Evolutionary conservation across 2,888 invertebrate genomes (phyloP).

Genomic region (Tetanocera ferruginea): DNA sequence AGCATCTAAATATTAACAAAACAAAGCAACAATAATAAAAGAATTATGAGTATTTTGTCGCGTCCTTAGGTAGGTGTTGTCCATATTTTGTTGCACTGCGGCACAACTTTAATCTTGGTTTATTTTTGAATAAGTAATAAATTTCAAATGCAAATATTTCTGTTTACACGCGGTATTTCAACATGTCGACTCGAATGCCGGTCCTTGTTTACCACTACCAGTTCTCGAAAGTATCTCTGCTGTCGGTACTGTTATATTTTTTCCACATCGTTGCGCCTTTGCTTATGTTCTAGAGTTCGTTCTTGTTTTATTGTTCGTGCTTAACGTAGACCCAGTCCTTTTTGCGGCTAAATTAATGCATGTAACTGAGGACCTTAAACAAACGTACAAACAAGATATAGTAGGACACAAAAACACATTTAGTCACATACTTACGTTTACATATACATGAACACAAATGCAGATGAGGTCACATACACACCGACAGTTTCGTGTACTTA

Average conservation of each 20-base stretch:
- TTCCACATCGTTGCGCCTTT: not conserved
- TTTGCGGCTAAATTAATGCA: constrained; percentile 52
- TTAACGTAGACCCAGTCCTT: constrained; percentile 6
- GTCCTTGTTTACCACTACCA: constrained; percentile 16
- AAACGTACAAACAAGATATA: constrained; percentile 45
- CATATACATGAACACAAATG: constrained; percentile 12
- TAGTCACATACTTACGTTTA: constrained; percentile 24
- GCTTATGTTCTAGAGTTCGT: not conserved
- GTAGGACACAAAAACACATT: constrained; percentile 45
- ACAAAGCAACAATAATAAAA: too few relatives aligned
- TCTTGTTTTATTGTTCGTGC: not conserved
- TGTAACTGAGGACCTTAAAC: constrained; percentile 53
- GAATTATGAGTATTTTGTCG: not conserved
- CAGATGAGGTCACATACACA: constrained; percentile 13
- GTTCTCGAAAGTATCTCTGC: not conserved
- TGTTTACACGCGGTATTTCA: constrained; percentile 48
- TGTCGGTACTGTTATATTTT: too few relatives aligned
- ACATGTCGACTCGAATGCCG: constrained; percentile 27
- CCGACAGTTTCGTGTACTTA: constrained; percentile 22
- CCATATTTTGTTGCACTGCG: constrained; percentile 2
- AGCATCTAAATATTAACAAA: too few relatives aligned
- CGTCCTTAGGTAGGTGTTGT: constrained; percentile 2
- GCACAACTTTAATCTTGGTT: constrained; percentile 63
- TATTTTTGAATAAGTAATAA: constrained; percentile 68
- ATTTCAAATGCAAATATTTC: constrained; percentile 67